Conservation (phyloP, 2,888 invertebrate genomes). For the Melanotus villosus region DNA sequence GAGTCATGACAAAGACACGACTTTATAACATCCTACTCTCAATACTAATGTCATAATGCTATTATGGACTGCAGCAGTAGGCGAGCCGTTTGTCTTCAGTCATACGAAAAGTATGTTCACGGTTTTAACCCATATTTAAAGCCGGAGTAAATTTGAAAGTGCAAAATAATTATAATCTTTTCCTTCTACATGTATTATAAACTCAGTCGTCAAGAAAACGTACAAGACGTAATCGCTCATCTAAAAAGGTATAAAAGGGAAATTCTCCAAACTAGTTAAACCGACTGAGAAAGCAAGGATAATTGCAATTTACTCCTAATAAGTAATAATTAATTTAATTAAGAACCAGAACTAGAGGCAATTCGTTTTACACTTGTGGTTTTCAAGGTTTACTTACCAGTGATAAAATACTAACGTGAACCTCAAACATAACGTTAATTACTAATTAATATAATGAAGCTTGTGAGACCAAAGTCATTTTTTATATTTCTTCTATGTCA, state of each 20-base stretch:
- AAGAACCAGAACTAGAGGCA: constrained; percentile 39
- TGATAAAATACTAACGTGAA: constrained; percentile 38
- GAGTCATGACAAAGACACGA: constrained; percentile 53
- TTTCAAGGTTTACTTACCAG: constrained; percentile 40
- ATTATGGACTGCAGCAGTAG: constrained; percentile 40
- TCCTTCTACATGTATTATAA: no score
- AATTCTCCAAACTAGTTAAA: constrained; percentile 24
- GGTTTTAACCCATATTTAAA: neutral
- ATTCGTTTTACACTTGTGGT: constrained; percentile 39
- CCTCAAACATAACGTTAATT: constrained; percentile 28
- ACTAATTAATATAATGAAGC: constrained; percentile 40
- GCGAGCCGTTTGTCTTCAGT: constrained; percentile 35
- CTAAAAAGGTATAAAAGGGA: constrained; percentile 9
- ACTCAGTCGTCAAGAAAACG: neutral
- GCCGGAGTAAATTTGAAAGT: neutral
- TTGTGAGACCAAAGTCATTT: constrained; percentile 30
- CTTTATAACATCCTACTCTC: constrained; percentile 52
- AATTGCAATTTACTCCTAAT: constrained; percentile 36
- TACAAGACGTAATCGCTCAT: neutral
- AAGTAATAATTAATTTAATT: constrained; percentile 44
- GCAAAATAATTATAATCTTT: no score
- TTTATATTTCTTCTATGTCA: constrained; percentile 2
- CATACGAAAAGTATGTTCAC: neutral
- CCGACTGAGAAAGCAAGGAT: constrained; percentile 22
- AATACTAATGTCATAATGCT: constrained; percentile 46